A percentile compares a stretch with the other conserved stretches of the same genome.
Conservation (phyloP, 2,113 vertebrate genomes). For the Plecotus auritus region DNA sequence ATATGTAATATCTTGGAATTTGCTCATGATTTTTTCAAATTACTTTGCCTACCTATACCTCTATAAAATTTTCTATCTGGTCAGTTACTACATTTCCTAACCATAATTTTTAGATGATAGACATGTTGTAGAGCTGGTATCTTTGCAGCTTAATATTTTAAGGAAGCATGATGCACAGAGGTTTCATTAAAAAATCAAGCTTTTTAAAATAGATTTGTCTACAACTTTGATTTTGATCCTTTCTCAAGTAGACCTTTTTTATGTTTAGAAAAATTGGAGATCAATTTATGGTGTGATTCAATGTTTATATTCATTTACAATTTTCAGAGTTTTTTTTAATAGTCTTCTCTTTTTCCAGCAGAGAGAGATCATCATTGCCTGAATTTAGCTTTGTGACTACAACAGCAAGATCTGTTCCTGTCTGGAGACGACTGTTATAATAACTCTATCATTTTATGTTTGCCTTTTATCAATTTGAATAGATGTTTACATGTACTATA, state of each 20-base stretch:
- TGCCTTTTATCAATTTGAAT: slow-evolving; percentile 54
- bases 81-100: slow-evolving; percentile 30
- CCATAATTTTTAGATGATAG: background rate
- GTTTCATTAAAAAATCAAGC: slow-evolving; percentile 40
- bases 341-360: slow-evolving; percentile 75
- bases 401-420: slow-evolving; percentile 71
- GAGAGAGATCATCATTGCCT: slow-evolving; percentile 73
- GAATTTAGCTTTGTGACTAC: slow-evolving; percentile 75
- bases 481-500: slow-evolving; percentile 64
- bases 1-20: slow-evolving; percentile 33
- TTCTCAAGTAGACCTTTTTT: slow-evolving; percentile 28
- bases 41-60: background rate
- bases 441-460: slow-evolving; percentile 55
- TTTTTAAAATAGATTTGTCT: slow-evolving; percentile 1
- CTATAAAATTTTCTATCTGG: background rate
- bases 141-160: slow-evolving; percentile 11
- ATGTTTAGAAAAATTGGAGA: slow-evolving; percentile 36
- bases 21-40: slow-evolving; percentile 37
- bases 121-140: background rate
- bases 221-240: slow-evolving; percentile 30
- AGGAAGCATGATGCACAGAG: background rate
- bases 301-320: slow-evolving; percentile 34
- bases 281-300: slow-evolving; percentile 52
- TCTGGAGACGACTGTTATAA: slow-evolving; percentile 72
- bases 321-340: slow-evolving; percentile 67